phyloP scores from a whole-genome alignment of 2,797 vertebrate species.

The Trematomus bernacchii region DNA sequence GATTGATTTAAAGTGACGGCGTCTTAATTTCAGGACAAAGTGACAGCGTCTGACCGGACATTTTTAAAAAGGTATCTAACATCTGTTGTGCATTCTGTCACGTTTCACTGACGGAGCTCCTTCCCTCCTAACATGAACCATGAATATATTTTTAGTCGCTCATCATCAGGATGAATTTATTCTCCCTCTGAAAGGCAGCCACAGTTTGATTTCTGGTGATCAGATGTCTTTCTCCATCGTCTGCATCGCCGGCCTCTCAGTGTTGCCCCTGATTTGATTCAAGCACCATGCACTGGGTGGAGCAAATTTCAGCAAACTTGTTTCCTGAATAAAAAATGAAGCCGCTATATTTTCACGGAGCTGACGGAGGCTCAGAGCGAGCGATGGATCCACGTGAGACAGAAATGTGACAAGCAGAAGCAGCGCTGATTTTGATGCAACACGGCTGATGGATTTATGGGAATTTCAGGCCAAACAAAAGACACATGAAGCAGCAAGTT shows the following conservation, averaged over 20 bases:
- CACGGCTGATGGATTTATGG: too few species aligned
- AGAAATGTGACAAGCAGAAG: constrained; percentile 9
- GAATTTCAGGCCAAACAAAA: too few species aligned
- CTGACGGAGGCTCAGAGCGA: constrained; percentile 6
- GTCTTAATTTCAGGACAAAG: neutral
- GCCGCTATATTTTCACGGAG: constrained; percentile 35
- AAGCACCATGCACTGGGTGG: constrained; percentile 28
- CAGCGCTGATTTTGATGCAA: neutral
- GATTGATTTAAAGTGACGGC: neutral
- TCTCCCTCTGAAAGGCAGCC: constrained; percentile 36
- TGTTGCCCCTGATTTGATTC: constrained; percentile 57
- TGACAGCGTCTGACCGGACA: neutral
- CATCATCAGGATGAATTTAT: constrained; percentile 24
- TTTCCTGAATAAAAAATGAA: constrained; percentile 60
- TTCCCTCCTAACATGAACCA: constrained; percentile 9
- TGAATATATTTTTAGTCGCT: constrained; percentile 34
- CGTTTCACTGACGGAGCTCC: constrained; percentile 7
- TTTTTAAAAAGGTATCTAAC: constrained; percentile 22
- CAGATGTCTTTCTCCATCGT: constrained; percentile 33
- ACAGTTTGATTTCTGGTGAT: constrained; percentile 38
- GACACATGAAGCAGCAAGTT: too few species aligned
- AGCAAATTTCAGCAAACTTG: constrained; percentile 51
- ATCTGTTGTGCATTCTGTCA: constrained; percentile 10
- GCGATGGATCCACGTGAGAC: neutral
- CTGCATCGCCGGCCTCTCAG: constrained; percentile 34